These are phyloP conservation scores for Elmis aenea DNA, from an alignment of 2,888 invertebrate genomes.

Conservation along the genomic window DNA sequence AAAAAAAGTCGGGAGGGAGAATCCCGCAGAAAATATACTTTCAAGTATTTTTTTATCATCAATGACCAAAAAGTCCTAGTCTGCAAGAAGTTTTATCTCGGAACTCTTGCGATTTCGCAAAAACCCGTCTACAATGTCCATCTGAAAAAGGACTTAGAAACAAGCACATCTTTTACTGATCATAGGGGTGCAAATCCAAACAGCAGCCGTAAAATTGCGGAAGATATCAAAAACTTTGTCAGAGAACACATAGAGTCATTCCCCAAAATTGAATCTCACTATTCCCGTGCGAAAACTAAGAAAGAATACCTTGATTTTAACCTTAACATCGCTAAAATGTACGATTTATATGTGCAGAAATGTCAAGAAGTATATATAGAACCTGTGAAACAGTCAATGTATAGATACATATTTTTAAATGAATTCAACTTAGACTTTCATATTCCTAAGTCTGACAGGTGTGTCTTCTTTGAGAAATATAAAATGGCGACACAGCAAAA, in stretches of 20 bases:
- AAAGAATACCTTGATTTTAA: background rate
- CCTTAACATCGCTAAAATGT: background rate
- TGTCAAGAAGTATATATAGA: background rate
- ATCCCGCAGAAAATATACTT: background rate
- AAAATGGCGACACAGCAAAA: too few relatives aligned
- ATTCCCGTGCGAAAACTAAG: background rate
- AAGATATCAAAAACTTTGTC: background rate
- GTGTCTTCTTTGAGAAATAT: too few relatives aligned
- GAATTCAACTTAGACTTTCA: constrained; percentile 21
- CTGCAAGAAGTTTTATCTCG: background rate
- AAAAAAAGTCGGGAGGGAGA: background rate
- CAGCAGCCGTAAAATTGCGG: background rate
- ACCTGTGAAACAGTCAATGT: constrained; percentile 14
- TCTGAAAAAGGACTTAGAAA: too few relatives aligned
- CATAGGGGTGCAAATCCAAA: background rate
- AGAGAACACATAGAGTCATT: background rate
- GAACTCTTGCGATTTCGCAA: background rate
- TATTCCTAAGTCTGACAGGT: constrained; percentile 14
- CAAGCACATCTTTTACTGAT: background rate
- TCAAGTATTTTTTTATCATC: background rate
- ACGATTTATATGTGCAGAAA: background rate
- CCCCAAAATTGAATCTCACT: background rate
- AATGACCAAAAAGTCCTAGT: background rate
- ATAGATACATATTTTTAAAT: constrained; percentile 14
- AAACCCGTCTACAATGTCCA: background rate